A percentile compares a stretch with the other conserved stretches of the same genome.
phyloP scores from a whole-genome alignment of 2,113 vertebrate species.

The Micronycteris hirsuta region DNA sequence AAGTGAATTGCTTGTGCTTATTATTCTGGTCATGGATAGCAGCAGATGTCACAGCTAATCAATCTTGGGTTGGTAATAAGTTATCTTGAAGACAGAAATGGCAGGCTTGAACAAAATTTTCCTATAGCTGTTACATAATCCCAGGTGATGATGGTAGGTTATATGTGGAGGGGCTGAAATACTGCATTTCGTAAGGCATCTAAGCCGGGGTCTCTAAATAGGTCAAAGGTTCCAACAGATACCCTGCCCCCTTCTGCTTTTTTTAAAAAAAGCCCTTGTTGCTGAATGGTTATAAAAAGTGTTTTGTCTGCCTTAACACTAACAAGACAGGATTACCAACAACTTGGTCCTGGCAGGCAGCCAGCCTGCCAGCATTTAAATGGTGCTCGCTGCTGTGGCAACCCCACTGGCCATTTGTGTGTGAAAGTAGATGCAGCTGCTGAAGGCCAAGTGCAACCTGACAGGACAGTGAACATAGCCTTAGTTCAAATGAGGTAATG shows the following conservation, averaged over 20 bases:
- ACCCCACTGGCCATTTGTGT: not conserved
- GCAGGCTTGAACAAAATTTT: not conserved
- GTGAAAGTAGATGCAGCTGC: not conserved
- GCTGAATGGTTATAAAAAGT: conserved; percentile 32
- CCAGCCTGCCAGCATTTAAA: not conserved
- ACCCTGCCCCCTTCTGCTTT: not conserved
- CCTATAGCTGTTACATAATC: not conserved
- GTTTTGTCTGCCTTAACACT: conserved; percentile 24
- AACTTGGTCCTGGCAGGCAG: not conserved
- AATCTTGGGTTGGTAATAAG: not conserved
- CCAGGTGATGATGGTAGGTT: not conserved
- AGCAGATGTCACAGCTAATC: not conserved
- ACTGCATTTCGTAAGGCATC: not conserved
- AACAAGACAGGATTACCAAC: conserved; percentile 33
- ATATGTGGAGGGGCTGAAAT: not conserved
- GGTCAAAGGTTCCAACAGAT: not conserved
- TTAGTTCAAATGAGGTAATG: not conserved
- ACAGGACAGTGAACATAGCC: not conserved
- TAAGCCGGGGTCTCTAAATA: not conserved
- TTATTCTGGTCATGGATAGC: conserved; percentile 31
- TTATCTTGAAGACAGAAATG: conserved; percentile 2
- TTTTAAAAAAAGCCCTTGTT: not conserved
- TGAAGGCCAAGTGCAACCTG: not conserved
- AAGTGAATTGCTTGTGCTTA: not conserved
- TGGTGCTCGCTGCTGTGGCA: not conserved